Evolutionary conservation across 2,888 invertebrate genomes (phyloP).

Genomic region (Listrodromus nycthemerus): DNA sequence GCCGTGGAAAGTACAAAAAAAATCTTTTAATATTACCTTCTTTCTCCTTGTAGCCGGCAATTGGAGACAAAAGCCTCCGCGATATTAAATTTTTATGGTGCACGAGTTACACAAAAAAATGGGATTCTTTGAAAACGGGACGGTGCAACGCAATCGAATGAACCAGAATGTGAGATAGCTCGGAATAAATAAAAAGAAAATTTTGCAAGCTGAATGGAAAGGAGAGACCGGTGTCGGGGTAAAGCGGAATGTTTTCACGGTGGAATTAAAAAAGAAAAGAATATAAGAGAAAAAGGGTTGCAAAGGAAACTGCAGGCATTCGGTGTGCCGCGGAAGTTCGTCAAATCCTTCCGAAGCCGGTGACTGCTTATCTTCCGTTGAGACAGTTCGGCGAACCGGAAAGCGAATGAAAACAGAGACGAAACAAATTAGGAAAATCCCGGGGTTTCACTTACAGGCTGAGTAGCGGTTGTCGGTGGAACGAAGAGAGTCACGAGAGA

Average conservation of each 20-base stretch:
- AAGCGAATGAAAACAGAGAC: slow-evolving; percentile 45
- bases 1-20: neutral
- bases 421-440: slow-evolving; percentile 59
- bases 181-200: neutral
- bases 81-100: neutral
- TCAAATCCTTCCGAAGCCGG: slow-evolving; percentile 2
- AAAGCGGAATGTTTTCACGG: neutral
- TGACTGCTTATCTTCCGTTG: slow-evolving; percentile 23
- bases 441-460: slow-evolving; percentile 24
- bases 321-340: neutral
- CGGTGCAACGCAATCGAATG: neutral
- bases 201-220: neutral
- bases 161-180: neutral
- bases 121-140: neutral
- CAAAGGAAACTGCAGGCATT: neutral
- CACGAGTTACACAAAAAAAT: neutral
- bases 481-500: slow-evolving; percentile 13
- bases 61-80: neutral
- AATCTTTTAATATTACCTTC: neutral
- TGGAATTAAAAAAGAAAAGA: neutral
- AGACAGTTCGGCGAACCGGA: slow-evolving; percentile 43
- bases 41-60: neutral
- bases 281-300: neutral
- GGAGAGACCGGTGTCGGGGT: neutral
- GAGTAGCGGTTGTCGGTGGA: slow-evolving; percentile 24